Evolutionary conservation across 2,797 vertebrate genomes (phyloP).

Genomic region (Sitta carolinensis): DNA sequence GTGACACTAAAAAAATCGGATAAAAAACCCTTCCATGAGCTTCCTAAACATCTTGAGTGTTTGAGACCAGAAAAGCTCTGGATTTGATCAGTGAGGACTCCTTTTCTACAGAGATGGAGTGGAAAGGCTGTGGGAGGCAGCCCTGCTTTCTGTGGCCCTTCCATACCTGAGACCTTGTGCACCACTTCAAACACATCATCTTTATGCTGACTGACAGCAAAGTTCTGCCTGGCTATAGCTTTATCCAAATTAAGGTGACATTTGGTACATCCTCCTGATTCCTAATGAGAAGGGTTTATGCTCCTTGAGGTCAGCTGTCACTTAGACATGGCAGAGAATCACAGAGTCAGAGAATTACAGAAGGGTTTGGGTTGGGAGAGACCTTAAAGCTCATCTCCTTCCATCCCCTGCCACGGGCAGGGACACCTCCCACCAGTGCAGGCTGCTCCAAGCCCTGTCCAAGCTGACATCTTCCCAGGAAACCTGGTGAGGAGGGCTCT

Average conservation of each 20-base stretch:
- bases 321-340: not conserved
- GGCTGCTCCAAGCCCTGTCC: not conserved
- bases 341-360: not conserved
- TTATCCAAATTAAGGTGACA: not conserved
- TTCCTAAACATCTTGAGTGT: not conserved
- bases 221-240: not conserved
- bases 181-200: not conserved
- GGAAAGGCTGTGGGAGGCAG: not conserved
- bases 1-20: not conserved
- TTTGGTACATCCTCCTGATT: not conserved
- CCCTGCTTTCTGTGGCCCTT: not conserved
- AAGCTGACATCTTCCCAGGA: not conserved
- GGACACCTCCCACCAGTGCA: not conserved
- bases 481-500: not conserved
- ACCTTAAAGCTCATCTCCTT: not conserved
- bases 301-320: not conserved
- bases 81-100: not conserved
- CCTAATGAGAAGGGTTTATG: not conserved
- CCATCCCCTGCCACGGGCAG: not conserved
- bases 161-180: fast-evolving
- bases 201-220: not conserved
- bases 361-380: not conserved
- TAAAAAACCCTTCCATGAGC: fast-evolving
- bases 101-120: fast-evolving
- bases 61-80: not conserved